Evolutionary conservation across 1,140 invertebrate genomes (phyloP).

Genomic region (Scaptomyza pallida): DNA sequence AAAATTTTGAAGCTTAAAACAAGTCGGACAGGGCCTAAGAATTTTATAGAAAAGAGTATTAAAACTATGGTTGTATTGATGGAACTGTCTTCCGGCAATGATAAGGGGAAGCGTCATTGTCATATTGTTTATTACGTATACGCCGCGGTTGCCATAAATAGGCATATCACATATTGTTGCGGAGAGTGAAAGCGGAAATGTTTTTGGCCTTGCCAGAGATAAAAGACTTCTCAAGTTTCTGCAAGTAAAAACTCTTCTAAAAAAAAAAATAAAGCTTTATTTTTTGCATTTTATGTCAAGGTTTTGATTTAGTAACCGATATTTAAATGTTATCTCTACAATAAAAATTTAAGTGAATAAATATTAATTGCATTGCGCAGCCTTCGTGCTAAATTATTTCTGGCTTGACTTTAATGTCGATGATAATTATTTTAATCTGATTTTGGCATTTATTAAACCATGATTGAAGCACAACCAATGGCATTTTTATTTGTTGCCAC

Average conservation of each 20-base stretch:
- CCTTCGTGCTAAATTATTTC: slow-evolving; percentile 14
- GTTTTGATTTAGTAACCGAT: too few species aligned
- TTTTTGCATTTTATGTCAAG: too few species aligned
- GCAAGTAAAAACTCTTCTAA: too few species aligned
- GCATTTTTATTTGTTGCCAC: slow-evolving; percentile 6
- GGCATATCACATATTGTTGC: background rate
- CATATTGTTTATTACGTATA: slow-evolving; percentile 26
- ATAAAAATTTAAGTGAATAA: background rate
- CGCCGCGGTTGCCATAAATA: slow-evolving; percentile 10
- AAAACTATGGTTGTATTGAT: slow-evolving; percentile 9
- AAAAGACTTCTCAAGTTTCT: too few species aligned
- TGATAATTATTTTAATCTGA: slow-evolving; percentile 28
- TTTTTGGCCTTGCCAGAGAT: slow-evolving; percentile 22
- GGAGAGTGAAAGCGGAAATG: slow-evolving; percentile 36
- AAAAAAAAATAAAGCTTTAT: too few species aligned
- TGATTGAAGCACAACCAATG: slow-evolving; percentile 47
- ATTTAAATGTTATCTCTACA: too few species aligned
- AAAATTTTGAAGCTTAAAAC: background rate
- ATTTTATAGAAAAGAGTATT: background rate
- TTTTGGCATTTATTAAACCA: slow-evolving; percentile 45
- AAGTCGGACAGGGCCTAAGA: background rate
- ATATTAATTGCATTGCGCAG: slow-evolving; percentile 9
- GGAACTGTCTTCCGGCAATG: slow-evolving; percentile 27
- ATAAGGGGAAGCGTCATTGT: slow-evolving; percentile 23
- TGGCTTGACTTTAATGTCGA: slow-evolving; percentile 5